Conservation (phyloP, 1,140 invertebrate genomes). For the Lethrus apterus region DNA sequence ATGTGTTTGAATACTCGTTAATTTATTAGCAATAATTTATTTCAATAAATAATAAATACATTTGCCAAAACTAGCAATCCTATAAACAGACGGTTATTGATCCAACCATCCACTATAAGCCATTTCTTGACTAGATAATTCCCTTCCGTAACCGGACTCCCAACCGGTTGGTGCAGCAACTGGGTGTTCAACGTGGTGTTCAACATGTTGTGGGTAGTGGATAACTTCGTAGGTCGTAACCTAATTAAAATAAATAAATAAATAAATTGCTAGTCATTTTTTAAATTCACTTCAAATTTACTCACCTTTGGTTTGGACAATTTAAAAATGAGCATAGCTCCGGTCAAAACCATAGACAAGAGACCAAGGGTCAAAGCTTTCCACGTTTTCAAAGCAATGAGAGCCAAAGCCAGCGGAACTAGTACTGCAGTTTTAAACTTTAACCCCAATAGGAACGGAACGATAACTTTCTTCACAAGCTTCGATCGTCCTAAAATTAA, state of each 20-base stretch:
- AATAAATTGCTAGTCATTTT: constrained; percentile 4
- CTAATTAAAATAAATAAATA: constrained; percentile 26
- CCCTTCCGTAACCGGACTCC: constrained; percentile 55
- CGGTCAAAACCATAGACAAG: constrained; percentile 71
- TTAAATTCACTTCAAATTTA: constrained; percentile 12
- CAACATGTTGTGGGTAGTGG: constrained; percentile 64
- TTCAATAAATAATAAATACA: constrained; percentile 14
- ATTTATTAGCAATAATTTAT: constrained; percentile 18
- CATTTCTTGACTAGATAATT: constrained; percentile 53
- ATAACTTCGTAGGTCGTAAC: constrained; percentile 73
- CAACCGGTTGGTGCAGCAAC: constrained; percentile 50
- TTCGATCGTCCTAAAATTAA: constrained; percentile 39
- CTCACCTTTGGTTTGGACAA: constrained; percentile 72
- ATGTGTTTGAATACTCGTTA: too few species aligned
- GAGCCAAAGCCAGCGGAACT: constrained; percentile 67
- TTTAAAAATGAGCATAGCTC: constrained; percentile 76
- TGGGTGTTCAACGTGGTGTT: constrained; percentile 58
- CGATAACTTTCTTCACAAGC: constrained; percentile 75
- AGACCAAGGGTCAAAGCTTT: constrained; percentile 77
- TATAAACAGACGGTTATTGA: constrained; percentile 7
- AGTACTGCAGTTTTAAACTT: constrained; percentile 78
- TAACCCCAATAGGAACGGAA: constrained; percentile 74
- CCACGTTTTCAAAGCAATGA: constrained; percentile 81
- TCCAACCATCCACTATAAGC: constrained; percentile 56
- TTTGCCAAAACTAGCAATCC: constrained; percentile 3